Percentiles rank a stretch among this genome's conserved stretches.
These are phyloP conservation scores for Epinotia brunnichana DNA, from an alignment of 2,888 invertebrate species.

Conservation along the genomic window DNA sequence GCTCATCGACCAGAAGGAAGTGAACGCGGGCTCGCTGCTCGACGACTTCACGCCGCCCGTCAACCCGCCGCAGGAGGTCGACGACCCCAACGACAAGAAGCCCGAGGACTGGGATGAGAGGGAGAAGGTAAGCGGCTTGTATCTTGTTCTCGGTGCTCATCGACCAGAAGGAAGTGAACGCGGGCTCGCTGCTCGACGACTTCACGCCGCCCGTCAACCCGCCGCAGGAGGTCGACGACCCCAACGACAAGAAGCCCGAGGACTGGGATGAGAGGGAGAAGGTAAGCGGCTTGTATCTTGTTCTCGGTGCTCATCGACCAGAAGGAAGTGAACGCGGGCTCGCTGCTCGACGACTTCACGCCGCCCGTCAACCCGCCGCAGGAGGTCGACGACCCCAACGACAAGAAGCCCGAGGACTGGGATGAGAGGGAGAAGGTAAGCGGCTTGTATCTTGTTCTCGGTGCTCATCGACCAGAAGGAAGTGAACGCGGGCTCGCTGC, in stretches of 20 bases:
- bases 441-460: slow-evolving; percentile 74
- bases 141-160: slow-evolving; percentile 90
- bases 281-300: slow-evolving; percentile 57
- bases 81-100: slow-evolving; percentile 92
- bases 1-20: slow-evolving; percentile 91
- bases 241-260: slow-evolving; percentile 91
- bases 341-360: slow-evolving; percentile 93
- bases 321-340: slow-evolving; percentile 92
- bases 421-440: slow-evolving; percentile 90
- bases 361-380: slow-evolving; percentile 97
- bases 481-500: slow-evolving; percentile 92
- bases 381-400: slow-evolving; percentile 96
- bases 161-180: slow-evolving; percentile 92
- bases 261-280: slow-evolving; percentile 97
- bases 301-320: slow-evolving; percentile 94
- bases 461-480: slow-evolving; percentile 93
- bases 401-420: slow-evolving; percentile 95
- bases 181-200: slow-evolving; percentile 94
- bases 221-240: slow-evolving; percentile 96
- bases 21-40: slow-evolving; percentile 93
- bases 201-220: slow-evolving; percentile 98
- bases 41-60: slow-evolving; percentile 96
- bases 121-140: slow-evolving; percentile 64
- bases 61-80: slow-evolving; percentile 97
- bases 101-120: slow-evolving; percentile 99